These are phyloP conservation scores for Trigoniulus corallinus DNA, from an alignment of 1,140 invertebrate genomes.

Conservation along the genomic window DNA sequence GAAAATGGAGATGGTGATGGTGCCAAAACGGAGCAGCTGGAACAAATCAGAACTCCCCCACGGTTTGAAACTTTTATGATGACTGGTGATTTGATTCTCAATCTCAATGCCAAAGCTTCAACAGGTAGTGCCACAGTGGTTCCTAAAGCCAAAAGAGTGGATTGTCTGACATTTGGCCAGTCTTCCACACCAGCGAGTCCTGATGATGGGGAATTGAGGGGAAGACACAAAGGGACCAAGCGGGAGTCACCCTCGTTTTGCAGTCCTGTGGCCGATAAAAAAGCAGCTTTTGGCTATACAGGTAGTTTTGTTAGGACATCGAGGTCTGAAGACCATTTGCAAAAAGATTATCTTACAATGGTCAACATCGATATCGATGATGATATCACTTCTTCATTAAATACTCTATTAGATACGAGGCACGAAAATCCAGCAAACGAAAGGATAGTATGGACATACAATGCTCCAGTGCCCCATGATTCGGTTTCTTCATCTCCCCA, in stretches of 20 bases:
- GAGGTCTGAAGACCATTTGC: slow-evolving; percentile 68
- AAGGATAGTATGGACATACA: slow-evolving; percentile 79
- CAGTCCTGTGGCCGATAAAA: slow-evolving; percentile 16
- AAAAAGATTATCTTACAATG: slow-evolving; percentile 57
- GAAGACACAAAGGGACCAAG: slow-evolving; percentile 13
- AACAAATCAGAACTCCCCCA: slow-evolving; percentile 13
- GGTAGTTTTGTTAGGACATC: slow-evolving; percentile 51
- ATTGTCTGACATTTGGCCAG: slow-evolving; percentile 24
- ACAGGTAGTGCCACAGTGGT: slow-evolving; percentile 45
- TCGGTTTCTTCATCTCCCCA: slow-evolving; percentile 35
- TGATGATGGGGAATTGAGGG: slow-evolving; percentile 38
- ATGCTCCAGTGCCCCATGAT: slow-evolving; percentile 42
- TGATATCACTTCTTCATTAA: slow-evolving; percentile 77
- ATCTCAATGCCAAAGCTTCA: slow-evolving; percentile 46
- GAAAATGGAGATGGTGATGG: neutral
- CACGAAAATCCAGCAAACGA: slow-evolving; percentile 26
- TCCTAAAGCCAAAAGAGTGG: slow-evolving; percentile 42
- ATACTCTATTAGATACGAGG: slow-evolving; percentile 68
- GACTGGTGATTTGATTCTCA: slow-evolving; percentile 89
- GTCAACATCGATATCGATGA: slow-evolving; percentile 73
- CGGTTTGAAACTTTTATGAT: slow-evolving; percentile 85
- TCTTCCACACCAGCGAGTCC: slow-evolving; percentile 60
- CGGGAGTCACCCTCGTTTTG: slow-evolving; percentile 19
- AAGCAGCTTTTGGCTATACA: slow-evolving; percentile 17
- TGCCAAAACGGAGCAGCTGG: neutral